Base-by-base conservation (phyloP, 2,797 vertebrate genomes). In the Basileuterus tristriatus region DNA sequence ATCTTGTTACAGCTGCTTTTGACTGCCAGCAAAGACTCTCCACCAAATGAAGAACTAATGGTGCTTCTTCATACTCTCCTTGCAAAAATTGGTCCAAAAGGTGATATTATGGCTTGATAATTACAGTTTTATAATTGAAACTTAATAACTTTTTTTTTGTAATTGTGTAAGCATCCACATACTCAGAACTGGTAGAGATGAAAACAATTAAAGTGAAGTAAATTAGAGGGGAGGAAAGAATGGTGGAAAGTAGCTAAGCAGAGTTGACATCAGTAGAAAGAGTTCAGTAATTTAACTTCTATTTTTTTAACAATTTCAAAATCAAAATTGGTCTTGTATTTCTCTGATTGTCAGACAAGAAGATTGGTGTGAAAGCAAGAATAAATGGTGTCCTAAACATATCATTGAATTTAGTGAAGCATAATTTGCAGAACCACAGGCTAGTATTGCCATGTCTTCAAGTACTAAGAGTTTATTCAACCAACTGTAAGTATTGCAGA, bases 21-120 rank as follows among this genome's bases (percentile, higher is more conserved):
- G 89, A 98, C 96, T 84, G 98, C 98, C 90, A 99, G 98, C 96
- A 99, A 98, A 98, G 99, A 99, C 24, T 84, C 97, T n/a, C 97
- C 98, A 27, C 98, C 98, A 69, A 98, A 98, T 86, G 99, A 99
- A 89, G 99, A 99, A 44, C 97, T 99, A 87, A 99, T 99, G 99
- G 96, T 99, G 74, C 99, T 99, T 88, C 98, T 99, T 96, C 99
- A 99, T 95, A 98, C 98, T 14, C 97, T 99, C 89, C 98, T 99
- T 83, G 99, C 99, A 89, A 99, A 99, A 98, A 98, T 99, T 82
- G 99, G 99, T 96, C 98, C 98, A 26, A 99, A 99, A 99, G 99
- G 99, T 99, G 96, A 93, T 90, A 41, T 19, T 83, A 46, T 34
- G 15, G 10, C 58, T 71, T 82, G 53, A 68, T 56, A 71, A 77